Base-by-base conservation (phyloP, 92 coral and sea anemone species). In the Epizoanthus ramosus region DNA sequence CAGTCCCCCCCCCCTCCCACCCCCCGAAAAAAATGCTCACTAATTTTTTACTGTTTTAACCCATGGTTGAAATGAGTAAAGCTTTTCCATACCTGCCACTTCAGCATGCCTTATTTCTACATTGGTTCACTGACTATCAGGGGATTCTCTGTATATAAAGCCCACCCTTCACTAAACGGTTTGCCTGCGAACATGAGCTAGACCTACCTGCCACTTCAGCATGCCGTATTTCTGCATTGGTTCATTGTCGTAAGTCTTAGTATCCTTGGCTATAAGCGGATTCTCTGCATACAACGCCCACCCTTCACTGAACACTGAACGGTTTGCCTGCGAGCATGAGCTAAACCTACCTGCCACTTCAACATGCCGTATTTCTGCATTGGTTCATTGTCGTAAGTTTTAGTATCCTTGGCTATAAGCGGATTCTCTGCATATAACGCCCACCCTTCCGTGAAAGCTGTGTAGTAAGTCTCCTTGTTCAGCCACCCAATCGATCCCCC, bases 371-470 rank as follows among this genome's bases (percentile, higher is more conserved):
- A 95, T 77, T 89, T 89, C 89, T 95, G 98, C 97, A 95, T 88
- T 8, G 90, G 89, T n/a, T 95, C 92, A 50, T 84, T 73, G 68
- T 88, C 87, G 80, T 95, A 95, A 14, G 95, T 88, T 66, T 93
- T 91, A 0, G 98, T 93, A 74, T 93, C 94, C 16, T 93, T 85
- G 2, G 98, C 91, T 54, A 95, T 88, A 65, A 95, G 90, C 4
- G 98, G 98, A 73, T 94, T 95, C 70, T 95, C 98, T 8, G 98
- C 98, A 79, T 95, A 95, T 69, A 95, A 60, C 8, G 93, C 98
- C 98, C 98, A 95, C 18, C 98, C 98, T 60, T 95, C 98, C 4
- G 95, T 94, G 67, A 91, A 93, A 18, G 98, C 98, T 41, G 98
- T 95, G 91, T 95, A 94, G 79, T 93, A 95, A 0, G 95, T 91